Conservation (phyloP, 1,140 invertebrate species). For the Nomia melanderi region DNA sequence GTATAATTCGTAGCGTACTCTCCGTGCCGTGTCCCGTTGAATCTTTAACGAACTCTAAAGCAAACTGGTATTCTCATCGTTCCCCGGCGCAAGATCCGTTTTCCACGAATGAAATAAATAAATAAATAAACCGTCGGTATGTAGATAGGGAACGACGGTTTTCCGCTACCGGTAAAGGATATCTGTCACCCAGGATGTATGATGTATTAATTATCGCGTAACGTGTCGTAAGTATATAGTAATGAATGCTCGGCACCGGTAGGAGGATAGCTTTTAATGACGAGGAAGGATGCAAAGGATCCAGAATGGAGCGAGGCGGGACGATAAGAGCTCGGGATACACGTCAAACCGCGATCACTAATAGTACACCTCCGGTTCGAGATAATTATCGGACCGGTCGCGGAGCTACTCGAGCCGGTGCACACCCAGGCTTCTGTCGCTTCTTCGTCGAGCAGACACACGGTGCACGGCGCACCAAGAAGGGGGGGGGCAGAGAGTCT, state of each 20-base stretch:
- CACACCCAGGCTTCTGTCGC: slow-evolving; percentile 2
- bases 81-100: not conserved
- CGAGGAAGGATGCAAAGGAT: slow-evolving; percentile 55
- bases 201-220: slow-evolving; percentile 63
- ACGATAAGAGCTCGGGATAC: slow-evolving; percentile 54
- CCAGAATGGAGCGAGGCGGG: not conserved
- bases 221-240: slow-evolving; percentile 47
- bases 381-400: slow-evolving; percentile 67
- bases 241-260: slow-evolving; percentile 33
- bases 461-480: no score
- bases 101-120: no score
- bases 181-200: slow-evolving; percentile 16
- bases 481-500: no score
- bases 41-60: no score
- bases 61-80: no score
- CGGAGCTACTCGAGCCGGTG: slow-evolving; percentile 30
- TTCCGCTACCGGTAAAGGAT: no score
- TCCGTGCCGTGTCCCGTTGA: no score
- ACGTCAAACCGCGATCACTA: slow-evolving; percentile 64
- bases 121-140: no score
- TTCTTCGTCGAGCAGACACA: no score
- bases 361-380: slow-evolving; percentile 67
- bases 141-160: no score
- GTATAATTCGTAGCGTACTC: no score
- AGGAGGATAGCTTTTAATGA: slow-evolving; percentile 51